Evolutionary conservation across 2,797 vertebrate species (phyloP).

Genomic region (Myripristis jacobus): DNA sequence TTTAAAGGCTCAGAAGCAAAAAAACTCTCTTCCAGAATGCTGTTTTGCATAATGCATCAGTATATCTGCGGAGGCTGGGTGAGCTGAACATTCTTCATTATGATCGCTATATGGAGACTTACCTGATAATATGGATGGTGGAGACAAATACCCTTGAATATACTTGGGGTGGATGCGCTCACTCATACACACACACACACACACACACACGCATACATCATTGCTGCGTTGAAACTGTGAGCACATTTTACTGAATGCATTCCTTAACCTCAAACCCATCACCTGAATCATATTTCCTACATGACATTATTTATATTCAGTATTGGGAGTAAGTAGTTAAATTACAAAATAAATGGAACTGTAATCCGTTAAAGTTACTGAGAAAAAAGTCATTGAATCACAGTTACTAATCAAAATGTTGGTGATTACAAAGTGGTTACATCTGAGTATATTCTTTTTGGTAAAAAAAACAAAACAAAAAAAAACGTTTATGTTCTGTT

Average conservation of each 20-base stretch:
- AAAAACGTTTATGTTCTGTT: too few species aligned
- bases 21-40: constrained; percentile 31
- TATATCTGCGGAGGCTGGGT: constrained; percentile 5
- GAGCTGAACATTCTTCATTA: constrained; percentile 7
- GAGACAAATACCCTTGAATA: constrained; percentile 10
- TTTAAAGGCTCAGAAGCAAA: constrained; percentile 51
- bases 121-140: constrained; percentile 32
- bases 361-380: too few species aligned
- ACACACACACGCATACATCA: constrained; percentile 3
- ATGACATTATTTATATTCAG: constrained; percentile 27
- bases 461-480: too few species aligned
- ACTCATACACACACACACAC: not conserved
- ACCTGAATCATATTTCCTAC: constrained; percentile 7
- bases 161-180: too few species aligned
- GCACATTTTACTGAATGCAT: constrained; percentile 36
- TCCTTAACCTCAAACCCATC: constrained; percentile 44
- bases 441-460: too few species aligned
- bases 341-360: too few species aligned
- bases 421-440: too few species aligned
- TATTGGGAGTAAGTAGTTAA: too few species aligned
- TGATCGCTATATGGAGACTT: constrained; percentile 21
- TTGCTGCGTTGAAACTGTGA: constrained; percentile 29
- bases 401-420: too few species aligned
- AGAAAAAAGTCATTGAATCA: too few species aligned
- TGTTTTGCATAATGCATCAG: constrained; percentile 24